Evolutionary conservation across 2,113 vertebrate species (phyloP), one percentile per base, ranked within the genome.

Genomic region (Scomber scombrus): DNA sequence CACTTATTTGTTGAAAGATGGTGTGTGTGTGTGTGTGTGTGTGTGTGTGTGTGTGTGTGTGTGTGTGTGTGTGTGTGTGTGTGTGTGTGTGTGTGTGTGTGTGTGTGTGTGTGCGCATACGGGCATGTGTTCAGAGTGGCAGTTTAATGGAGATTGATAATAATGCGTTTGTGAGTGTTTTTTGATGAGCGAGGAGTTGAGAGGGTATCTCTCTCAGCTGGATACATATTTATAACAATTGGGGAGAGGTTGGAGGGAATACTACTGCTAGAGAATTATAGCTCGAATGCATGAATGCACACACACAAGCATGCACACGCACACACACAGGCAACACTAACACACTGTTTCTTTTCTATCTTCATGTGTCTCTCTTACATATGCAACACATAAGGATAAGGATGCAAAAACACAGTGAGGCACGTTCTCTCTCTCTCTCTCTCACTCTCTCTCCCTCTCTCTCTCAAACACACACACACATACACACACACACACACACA

Each of bases 171-270:
- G 64, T 85, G 75, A 89, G 87, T 85, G 89, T 85, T 84, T 91
- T 90, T 90, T 86, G 88, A 93, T 90, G 89, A 92, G 90, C 69
- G 88, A 18, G 65, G 84, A 91, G 78, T 88, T 88, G 71, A 83
- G 83, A 91, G 82, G 75, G 81, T 68, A 57, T 77, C 69, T 85
- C 69, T 88, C 82, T 81, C 73, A 65, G 84, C 78, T 79, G 80
- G 84, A 89, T 84, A 73, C 74, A 88, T 84, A 91, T 90, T 86
- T 91, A 88, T 84, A 91, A 88, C 82, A 84, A 85, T 57, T 82
- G 61, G 71, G 80, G 18, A 82, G 18, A 82, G 79, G 89, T 91
- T 80, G 60, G 69, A 71, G 76, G 78, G 57, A 89, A 87, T 72
- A 71, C 81, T 75, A 71, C 58, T 63, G 69, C 76, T 86, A 45